These are phyloP conservation scores for Chalcis sispes DNA, from an alignment of 2,888 invertebrate species.

Conservation along the genomic window DNA sequence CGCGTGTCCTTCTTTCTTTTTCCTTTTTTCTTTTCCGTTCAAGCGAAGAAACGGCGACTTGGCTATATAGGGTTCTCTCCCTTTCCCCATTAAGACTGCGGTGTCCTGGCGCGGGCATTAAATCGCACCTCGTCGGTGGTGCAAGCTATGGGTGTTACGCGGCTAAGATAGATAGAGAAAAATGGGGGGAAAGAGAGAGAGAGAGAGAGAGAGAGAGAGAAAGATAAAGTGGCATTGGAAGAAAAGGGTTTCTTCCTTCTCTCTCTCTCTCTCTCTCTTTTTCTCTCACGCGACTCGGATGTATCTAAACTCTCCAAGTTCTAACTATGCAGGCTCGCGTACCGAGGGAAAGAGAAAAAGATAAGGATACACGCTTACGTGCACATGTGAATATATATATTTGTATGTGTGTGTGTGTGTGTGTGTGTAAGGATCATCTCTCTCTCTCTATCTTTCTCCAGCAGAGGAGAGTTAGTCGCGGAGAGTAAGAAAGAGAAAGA, in stretches of 20 bases:
- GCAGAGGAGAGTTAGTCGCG: not conserved
- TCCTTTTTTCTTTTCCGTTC: no score
- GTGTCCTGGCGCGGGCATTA: no score
- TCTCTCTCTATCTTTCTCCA: not conserved
- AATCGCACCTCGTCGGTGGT: no score
- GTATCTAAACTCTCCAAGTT: not conserved
- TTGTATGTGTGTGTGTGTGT: not conserved
- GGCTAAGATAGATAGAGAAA: not conserved
- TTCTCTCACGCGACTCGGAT: not conserved
- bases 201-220: constrained; percentile 4
- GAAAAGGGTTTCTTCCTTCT: constrained; percentile 42
- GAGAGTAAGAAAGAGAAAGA: constrained; percentile 29
- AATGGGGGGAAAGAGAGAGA: not conserved
- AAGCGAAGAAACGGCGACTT: no score
- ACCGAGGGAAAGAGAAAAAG: no score
- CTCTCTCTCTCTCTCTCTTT: constrained; percentile 41
- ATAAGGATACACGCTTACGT: constrained; percentile 18
- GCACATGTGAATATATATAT: no score
- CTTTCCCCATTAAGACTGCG: no score
- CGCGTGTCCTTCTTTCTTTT: no score
- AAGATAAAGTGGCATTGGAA: constrained; percentile 45
- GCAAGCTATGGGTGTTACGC: no score
- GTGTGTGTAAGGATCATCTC: constrained; percentile 29
- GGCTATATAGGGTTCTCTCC: no score
- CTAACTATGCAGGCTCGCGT: not conserved